Base-by-base conservation (phyloP, 2,888 invertebrate genomes). In the Ectemnius continuus region DNA sequence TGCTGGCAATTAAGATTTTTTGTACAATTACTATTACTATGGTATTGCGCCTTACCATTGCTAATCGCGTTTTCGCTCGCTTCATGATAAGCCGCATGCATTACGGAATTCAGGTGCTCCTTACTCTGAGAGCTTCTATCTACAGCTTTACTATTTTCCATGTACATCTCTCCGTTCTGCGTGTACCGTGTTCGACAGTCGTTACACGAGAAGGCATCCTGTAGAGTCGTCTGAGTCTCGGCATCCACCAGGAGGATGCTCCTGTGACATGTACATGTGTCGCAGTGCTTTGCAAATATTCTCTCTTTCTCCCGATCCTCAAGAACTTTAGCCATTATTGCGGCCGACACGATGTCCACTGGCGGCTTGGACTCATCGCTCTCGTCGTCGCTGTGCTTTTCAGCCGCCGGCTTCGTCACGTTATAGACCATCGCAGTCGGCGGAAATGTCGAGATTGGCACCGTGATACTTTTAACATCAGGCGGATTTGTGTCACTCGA, bases 311-410 rank as follows among this genome's bases (percentile, higher is more conserved):
- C 97, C 74, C 96, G 93, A 86, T 97, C 97, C 91, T 97, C 96
- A 45, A 98, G 92, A 76, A 97, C 96, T 92, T 97, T 97, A 2
- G 97, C 97, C 96, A 97, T 96, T 65, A 97, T 95, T 11, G 97
- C 96, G 26, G 97, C 97, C 3, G 97, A 97, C 14, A 96, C 95
- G 84, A 95, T 94, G 85, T 95, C 95, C 66, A 95, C 94, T 79
- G 94, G 93, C 65, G 93, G 93, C 87, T 93, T 93, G 79, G 86
- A 83, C 16, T 88, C 88, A 18, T 93, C 93, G 56, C 93, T 92
- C 69, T 94, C 94, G 73, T 92, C 92, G 65, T 92, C 91, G 47
- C 88, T 84, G 68, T 88, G 88, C 56, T 91, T 89, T n/a, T 91
- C 90, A 0, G 82, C 79, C 28, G 86, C 85, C 2, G 91, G 87